Conservation (phyloP, 2,797 vertebrate species). For the Cyprinodon diabolis region DNA sequence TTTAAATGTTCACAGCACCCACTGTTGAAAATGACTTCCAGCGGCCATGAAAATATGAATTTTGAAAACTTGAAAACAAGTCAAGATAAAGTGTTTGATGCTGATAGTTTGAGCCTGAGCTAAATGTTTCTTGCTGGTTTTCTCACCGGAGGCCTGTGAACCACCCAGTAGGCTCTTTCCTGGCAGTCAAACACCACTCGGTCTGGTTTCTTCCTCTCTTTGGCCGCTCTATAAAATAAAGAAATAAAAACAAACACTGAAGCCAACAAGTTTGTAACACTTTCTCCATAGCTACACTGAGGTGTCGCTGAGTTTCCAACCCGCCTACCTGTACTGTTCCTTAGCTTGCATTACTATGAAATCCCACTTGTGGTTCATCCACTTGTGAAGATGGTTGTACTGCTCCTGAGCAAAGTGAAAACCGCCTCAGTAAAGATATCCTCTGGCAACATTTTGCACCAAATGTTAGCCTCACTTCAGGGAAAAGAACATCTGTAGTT, state of each 20-base stretch:
- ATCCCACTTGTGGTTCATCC: conserved; percentile 99
- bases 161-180: conserved; percentile 97
- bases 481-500: not conserved
- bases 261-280: not conserved
- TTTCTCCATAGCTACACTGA: not conserved
- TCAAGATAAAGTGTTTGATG: not conserved
- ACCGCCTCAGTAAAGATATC: conserved; percentile 5
- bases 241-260: conserved; percentile 12
- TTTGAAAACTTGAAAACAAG: not conserved
- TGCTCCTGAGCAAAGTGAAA: conserved; percentile 84
- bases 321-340: conserved; percentile 92
- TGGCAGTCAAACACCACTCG: conserved; percentile 93
- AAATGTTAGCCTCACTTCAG: not conserved
- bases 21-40: not conserved
- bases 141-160: conserved; percentile 93
- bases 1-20: too few species aligned
- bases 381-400: conserved; percentile 92
- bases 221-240: conserved; percentile 84
- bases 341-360: conserved; percentile 98
- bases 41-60: too few species aligned
- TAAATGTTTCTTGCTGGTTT: conserved; percentile 13
- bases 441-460: not conserved
- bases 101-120: not conserved
- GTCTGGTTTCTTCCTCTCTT: conserved; percentile 93
- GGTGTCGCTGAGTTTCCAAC: not conserved